Evolutionary conservation across 92 coral and sea anemone species (phyloP).

Genomic region (Heteractis magnifica): DNA sequence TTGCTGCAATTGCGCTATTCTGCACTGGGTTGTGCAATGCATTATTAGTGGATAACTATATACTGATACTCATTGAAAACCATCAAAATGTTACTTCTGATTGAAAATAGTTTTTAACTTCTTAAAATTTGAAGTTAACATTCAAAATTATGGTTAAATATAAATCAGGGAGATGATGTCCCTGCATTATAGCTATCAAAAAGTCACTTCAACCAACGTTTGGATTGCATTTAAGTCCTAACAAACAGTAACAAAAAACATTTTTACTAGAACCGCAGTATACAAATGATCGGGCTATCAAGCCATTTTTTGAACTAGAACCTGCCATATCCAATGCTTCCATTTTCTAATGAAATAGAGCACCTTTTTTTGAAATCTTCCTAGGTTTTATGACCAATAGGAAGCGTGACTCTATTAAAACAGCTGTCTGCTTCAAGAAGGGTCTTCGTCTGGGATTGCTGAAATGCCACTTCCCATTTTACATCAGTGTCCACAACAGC

Average conservation of each 20-base stretch:
- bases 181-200: no score
- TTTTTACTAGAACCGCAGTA: conserved; percentile 1
- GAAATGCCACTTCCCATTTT: conserved; percentile 34
- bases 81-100: no score
- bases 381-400: conserved; percentile 46
- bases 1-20: no score
- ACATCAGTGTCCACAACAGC: conserved; percentile 31
- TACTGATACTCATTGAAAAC: no score
- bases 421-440: conserved; percentile 45
- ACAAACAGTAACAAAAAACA: neutral
- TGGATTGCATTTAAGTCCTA: neutral
- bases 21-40: no score
- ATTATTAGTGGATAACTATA: no score
- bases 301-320: conserved; percentile 3
- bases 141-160: no score
- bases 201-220: no score
- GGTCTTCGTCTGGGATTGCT: conserved; percentile 16
- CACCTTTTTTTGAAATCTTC: conserved; percentile 45
- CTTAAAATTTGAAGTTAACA: no score
- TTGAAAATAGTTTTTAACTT: no score
- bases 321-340: conserved; percentile 38
- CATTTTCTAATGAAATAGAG: conserved; percentile 24
- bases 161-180: no score
- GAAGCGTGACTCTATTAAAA: conserved; percentile 39
- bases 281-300: neutral